A percentile compares a stretch with the other conserved stretches of the same genome.
Conservation (phyloP, 1,140 invertebrate genomes). For the Penaeus japonicus region DNA sequence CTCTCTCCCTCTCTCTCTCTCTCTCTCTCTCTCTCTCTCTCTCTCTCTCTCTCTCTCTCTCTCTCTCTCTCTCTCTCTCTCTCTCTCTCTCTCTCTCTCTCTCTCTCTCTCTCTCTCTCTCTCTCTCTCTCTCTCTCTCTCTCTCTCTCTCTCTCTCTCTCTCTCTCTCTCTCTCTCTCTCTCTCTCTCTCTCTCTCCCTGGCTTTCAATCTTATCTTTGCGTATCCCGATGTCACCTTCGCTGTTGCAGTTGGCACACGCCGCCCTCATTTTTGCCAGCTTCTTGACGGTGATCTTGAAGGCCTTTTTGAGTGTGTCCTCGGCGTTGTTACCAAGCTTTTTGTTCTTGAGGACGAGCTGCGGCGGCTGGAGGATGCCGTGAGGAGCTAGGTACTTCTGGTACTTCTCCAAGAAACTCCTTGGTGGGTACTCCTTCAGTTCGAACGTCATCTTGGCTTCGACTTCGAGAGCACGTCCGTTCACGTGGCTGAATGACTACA, state of each 20-base stretch:
- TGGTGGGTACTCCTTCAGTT: slow-evolving; percentile 45
- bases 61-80: too few species aligned
- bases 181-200: background rate
- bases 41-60: too few species aligned
- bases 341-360: slow-evolving; percentile 48
- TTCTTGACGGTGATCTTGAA: slow-evolving; percentile 53
- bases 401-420: slow-evolving; percentile 47
- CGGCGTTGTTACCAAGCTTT: slow-evolving; percentile 35
- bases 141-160: too few species aligned
- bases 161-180: too few species aligned
- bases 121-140: too few species aligned
- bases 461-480: too few species aligned
- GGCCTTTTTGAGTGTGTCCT: slow-evolving; percentile 45
- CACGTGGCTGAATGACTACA: too few species aligned
- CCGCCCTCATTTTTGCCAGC: slow-evolving; percentile 27
- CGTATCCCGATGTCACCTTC: too few species aligned
- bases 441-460: slow-evolving; percentile 24
- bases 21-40: too few species aligned
- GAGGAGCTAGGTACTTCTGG: slow-evolving; percentile 39
- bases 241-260: slow-evolving; percentile 46
- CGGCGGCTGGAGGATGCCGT: slow-evolving; percentile 38
- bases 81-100: too few species aligned
- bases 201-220: background rate
- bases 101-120: too few species aligned
- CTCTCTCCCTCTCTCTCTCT: too few species aligned